phyloP scores from a whole-genome alignment of 2,888 invertebrate species.

The Pristionchus mayeri region DNA sequence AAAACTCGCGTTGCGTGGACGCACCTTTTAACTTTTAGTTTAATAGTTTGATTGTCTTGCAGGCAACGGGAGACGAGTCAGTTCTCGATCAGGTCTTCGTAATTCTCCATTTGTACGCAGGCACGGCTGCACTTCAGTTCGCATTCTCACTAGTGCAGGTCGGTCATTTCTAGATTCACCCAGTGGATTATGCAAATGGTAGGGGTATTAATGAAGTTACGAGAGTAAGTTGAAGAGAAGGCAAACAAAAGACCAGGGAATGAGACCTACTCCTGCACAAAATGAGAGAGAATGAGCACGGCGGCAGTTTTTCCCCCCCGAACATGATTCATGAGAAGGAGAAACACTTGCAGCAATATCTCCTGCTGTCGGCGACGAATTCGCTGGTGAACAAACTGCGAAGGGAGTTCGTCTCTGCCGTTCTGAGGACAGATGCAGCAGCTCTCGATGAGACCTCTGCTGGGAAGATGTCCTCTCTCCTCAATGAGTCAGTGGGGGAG shows the following conservation, averaged over 20 bases:
- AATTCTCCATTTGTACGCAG: constrained; percentile 51
- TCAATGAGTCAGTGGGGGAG: constrained; percentile 59
- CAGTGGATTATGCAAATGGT: not conserved
- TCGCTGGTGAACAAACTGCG: not conserved
- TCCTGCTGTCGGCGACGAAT: constrained; percentile 12
- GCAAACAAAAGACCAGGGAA: not conserved
- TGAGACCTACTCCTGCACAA: no score
- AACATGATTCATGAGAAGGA: not conserved
- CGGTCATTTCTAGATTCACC: not conserved
- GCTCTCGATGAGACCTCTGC: constrained; percentile 57
- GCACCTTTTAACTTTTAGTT: no score
- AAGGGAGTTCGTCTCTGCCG: constrained; percentile 11
- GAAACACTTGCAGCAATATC: constrained; percentile 14
- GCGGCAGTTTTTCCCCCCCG: not conserved
- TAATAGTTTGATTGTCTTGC: not conserved
- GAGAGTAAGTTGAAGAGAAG: not conserved
- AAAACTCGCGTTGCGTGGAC: no score
- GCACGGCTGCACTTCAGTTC: constrained; percentile 52
- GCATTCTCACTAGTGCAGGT: constrained; percentile 54
- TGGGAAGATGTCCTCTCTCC: constrained; percentile 59
- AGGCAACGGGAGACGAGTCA: constrained; percentile 48
- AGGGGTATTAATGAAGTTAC: not conserved
- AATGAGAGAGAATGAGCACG: not conserved
- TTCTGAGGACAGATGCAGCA: constrained; percentile 52
- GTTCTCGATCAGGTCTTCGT: constrained; percentile 51